Evolutionary conservation across 2,797 vertebrate genomes (phyloP), one percentile per base, ranked within the genome.

Genomic region (Acanthurus leucopareius): DNA sequence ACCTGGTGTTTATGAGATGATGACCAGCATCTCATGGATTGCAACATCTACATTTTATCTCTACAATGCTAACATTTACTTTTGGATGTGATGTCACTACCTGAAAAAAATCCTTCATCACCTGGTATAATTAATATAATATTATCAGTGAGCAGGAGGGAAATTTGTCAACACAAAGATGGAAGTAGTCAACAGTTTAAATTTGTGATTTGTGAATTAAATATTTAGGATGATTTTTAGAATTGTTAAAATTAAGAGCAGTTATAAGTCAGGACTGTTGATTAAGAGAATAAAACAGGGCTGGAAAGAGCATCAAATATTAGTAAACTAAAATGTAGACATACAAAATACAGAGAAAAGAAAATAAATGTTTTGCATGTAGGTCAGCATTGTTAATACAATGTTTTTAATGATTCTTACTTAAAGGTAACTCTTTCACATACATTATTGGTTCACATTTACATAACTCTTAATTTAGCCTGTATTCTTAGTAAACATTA

Each of bases 1-100:
- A 64, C 72, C 38, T 38, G 38, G 8, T 38, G 65, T 19, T 10
- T 73, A 25, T 35, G 22, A 32, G 11, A 71, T 62, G n/a, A 57
- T 45, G 15, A 22, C 28, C 19, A 45, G 32, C 54, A 48, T 69
- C 73, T 69, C 15, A 8, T 35, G 13, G 16, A n/a, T 13, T 13
- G 49, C 69, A 48, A 54, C 38, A 9, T 64, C 4, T 22, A 9
- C 5, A 15, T 47, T 28, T 59, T 17, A 44, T 1, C 13, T 51
- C 44, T 17, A 28, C 2, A 20, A 32, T 1, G 44, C 3, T 45
- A 10, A 28, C 17, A 68, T 20, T 59, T 13, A 61, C 4, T 58
- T 63, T 48, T 57, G 47, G 38, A n/a, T 22, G 16, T 49, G 35
- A 6, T 20, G 25, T 22, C 20, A 54, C 17, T 40, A 7, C 20